Evolutionary conservation across 2,888 invertebrate genomes (phyloP).

Genomic region (Anorthoa munda): DNA sequence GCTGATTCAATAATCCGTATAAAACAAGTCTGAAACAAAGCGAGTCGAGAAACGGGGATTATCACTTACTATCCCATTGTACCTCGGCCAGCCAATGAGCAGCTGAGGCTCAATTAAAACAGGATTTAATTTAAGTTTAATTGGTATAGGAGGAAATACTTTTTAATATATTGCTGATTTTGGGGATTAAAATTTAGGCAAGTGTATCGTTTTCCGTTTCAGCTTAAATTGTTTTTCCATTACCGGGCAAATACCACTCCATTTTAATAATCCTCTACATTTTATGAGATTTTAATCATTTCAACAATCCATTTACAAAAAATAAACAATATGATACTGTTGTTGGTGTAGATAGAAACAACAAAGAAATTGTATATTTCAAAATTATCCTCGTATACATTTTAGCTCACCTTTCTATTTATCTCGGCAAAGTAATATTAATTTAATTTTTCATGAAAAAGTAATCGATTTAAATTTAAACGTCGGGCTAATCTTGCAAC

Average conservation of each 20-base stretch:
- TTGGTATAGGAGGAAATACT: background rate
- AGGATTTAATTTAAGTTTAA: constrained; percentile 47
- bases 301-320: background rate
- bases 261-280: background rate
- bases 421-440: background rate
- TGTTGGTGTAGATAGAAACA: no score
- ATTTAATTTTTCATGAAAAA: background rate
- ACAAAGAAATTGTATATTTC: background rate
- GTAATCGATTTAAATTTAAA: background rate
- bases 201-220: background rate
- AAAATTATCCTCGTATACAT: background rate
- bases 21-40: constrained; percentile 59
- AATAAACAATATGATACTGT: background rate
- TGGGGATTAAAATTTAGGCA: background rate
- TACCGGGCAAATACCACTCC: background rate
- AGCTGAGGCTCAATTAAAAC: constrained; percentile 59
- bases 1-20: constrained; percentile 59
- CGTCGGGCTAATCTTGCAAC: background rate
- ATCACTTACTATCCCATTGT: constrained; percentile 59
- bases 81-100: constrained; percentile 23
- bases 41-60: constrained; percentile 44
- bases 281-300: background rate
- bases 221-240: background rate
- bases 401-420: background rate
- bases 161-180: constrained; percentile 17